Base-by-base conservation (phyloP, 2,797 vertebrate genomes). In the Monodelphis domestica region DNA sequence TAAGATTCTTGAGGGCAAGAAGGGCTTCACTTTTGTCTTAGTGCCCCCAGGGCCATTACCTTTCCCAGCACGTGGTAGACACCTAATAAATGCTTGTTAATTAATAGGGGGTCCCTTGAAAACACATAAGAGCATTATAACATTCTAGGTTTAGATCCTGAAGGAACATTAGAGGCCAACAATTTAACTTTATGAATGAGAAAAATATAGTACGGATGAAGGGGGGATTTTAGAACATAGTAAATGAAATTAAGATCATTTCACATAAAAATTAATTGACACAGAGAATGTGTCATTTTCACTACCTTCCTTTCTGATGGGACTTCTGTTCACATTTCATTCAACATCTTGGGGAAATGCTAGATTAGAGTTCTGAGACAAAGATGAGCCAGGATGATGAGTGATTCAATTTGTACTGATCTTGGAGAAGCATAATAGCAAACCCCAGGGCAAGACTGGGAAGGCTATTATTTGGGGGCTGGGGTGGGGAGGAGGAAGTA, bases 341-440 rank as follows among this genome's bases (percentile, higher is more conserved):
- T 38, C 38, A 21, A 26, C 4, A 26, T 38, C n/a, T 78, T 84
- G 10, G 50, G 53, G 91, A 54, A 63, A 21, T 91, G 28, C 78
- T 92, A 33, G n/a, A 57, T 45, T 89, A 55, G 33, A 92, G 78
- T 57, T 90, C 38, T 63, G 59, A 53, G 54, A 53, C 90, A 70
- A 89, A 1, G n/a, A 55, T 70, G 89, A 95, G 11, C 50, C 55
- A 89, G 94, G 70, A 70, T 26, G 0, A 30, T 56, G 21, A n/a
- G 52, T 53, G 29, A 30, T 96, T 89, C 56, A 92, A 89, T 17
- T 53, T 63, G 51, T 45, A 50, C 26, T 21, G 53, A n/a, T 45
- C 70, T 38, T 84, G 50, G 38, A 12, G 38, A 50, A 45, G 38
- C 70, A 84, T 45, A 26, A 84, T 21, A 17, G 15, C n/a, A n/a